phyloP scores from a whole-genome alignment of 2,113 vertebrate species.

The Nothobranchius furzeri region DNA sequence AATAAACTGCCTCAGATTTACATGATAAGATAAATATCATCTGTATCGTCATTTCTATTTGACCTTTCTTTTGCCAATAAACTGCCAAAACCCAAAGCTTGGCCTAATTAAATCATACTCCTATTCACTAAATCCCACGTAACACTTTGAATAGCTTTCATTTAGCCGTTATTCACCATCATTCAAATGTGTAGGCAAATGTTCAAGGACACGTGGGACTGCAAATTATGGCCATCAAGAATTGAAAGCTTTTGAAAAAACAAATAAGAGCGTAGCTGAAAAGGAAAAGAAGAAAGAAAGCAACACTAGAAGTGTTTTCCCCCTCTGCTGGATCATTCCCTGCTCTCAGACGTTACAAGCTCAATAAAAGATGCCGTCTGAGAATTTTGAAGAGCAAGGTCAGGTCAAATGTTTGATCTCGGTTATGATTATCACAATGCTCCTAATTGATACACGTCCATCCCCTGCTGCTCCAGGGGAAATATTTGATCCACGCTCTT shows the following conservation, averaged over 20 bases:
- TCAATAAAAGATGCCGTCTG: slow-evolving; percentile 48
- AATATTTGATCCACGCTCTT: slow-evolving; percentile 37
- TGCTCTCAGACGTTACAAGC: slow-evolving; percentile 42
- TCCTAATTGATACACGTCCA: slow-evolving; percentile 49
- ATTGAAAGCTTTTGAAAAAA: slow-evolving; percentile 41
- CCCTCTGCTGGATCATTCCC: slow-evolving; percentile 41
- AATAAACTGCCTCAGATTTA: slow-evolving; percentile 24
- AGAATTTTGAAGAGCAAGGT: slow-evolving; percentile 48
- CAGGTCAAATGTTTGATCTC: slow-evolving; percentile 60
- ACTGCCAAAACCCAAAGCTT: slow-evolving; percentile 32
- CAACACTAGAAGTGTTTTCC: slow-evolving; percentile 31
- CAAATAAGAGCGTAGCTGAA: slow-evolving; percentile 27
- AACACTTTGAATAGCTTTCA: slow-evolving; percentile 13
- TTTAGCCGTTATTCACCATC: slow-evolving; percentile 16
- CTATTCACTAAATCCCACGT: slow-evolving; percentile 8
- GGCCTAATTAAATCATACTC: slow-evolving; percentile 33
- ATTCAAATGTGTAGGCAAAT: slow-evolving; percentile 15
- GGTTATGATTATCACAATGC: slow-evolving; percentile 43
- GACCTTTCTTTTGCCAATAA: slow-evolving; percentile 30
- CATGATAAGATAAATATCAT: slow-evolving; percentile 21
- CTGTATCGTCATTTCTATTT: slow-evolving; percentile 15
- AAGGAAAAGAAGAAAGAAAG: slow-evolving; percentile 21
- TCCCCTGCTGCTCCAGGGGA: slow-evolving; percentile 22
- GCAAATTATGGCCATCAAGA: slow-evolving; percentile 25
- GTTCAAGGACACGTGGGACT: slow-evolving; percentile 31